Percentiles rank a stretch among this genome's conserved stretches.
Conservation (phyloP, 1,140 invertebrate species). For the Pseudomyrmex gracilis region DNA sequence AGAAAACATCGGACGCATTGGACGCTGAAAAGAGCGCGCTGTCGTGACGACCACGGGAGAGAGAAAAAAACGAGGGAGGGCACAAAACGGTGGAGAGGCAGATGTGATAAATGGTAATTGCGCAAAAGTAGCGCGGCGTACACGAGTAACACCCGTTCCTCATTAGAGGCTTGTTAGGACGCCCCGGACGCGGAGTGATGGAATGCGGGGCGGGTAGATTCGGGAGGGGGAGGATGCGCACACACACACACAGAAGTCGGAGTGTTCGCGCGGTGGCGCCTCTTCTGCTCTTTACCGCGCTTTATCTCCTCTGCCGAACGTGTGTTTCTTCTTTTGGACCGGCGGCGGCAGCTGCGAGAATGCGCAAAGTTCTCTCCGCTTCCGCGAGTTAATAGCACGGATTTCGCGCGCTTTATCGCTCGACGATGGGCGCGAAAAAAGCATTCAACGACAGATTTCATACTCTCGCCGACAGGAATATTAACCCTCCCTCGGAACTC, state of each 20-base stretch:
- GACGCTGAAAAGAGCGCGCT: background rate
- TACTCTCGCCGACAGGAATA: conserved; percentile 38
- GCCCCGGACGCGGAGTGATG: conserved; percentile 76
- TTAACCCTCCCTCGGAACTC: conserved; percentile 21
- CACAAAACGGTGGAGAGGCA: conserved; percentile 58
- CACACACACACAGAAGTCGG: conserved; percentile 75
- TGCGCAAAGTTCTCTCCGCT: background rate
- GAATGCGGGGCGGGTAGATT: conserved; percentile 71
- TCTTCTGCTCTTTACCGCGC: conserved; percentile 29
- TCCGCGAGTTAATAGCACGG: conserved; percentile 58
- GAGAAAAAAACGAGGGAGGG: background rate
- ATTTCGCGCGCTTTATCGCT: conserved; percentile 33
- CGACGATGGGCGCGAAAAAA: background rate
- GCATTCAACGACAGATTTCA: conserved; percentile 46
- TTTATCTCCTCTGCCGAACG: conserved; percentile 47
- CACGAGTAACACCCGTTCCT: conserved; percentile 81
- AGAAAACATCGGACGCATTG: background rate
- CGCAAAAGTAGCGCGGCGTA: conserved; percentile 77
- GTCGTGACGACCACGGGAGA: background rate
- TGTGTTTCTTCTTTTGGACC: conserved; percentile 59
- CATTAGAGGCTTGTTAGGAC: conserved; percentile 83
- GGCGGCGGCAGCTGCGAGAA: conserved; percentile 12
- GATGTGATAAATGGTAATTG: conserved; percentile 82
- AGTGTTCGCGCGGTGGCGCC: conserved; percentile 69
- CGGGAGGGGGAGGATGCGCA: conserved; percentile 44